Conservation (phyloP, 2,113 vertebrate genomes). For the Dipodomys spectabilis region DNA sequence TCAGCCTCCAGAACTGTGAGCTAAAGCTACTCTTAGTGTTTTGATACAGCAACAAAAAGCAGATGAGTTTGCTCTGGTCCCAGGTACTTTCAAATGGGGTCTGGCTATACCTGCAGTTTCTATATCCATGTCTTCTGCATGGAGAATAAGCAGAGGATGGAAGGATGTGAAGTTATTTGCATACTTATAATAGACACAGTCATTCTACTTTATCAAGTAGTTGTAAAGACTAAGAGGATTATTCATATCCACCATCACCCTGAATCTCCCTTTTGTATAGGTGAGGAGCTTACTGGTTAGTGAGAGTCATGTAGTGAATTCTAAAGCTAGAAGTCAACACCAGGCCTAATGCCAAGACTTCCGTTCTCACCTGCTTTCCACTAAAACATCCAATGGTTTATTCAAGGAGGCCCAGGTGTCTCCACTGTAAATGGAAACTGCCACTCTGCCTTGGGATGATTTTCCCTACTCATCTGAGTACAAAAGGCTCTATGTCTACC, state of each 20-base stretch:
- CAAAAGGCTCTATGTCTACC: slow-evolving; percentile 17
- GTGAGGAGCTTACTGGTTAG: neutral
- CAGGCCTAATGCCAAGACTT: neutral
- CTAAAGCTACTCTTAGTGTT: neutral
- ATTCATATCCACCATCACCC: neutral
- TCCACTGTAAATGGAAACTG: neutral
- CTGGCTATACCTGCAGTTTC: neutral
- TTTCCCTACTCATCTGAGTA: neutral
- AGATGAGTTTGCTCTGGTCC: neutral
- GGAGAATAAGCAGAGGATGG: neutral
- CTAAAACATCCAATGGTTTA: neutral
- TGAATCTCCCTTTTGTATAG: neutral
- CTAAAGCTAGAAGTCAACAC: neutral
- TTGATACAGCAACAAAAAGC: neutral
- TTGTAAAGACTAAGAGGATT: neutral
- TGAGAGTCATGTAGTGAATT: neutral
- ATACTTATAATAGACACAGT: neutral
- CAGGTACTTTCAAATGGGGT: neutral
- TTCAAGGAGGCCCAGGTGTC: neutral
- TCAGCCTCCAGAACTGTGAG: neutral
- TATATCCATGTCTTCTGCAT: neutral
- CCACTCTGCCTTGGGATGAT: neutral
- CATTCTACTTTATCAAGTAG: neutral
- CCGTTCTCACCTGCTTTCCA: neutral
- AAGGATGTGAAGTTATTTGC: neutral